Evolutionary conservation across 2,113 vertebrate genomes (phyloP), one percentile per base, ranked within the genome.

Genomic region (Mola mola): DNA sequence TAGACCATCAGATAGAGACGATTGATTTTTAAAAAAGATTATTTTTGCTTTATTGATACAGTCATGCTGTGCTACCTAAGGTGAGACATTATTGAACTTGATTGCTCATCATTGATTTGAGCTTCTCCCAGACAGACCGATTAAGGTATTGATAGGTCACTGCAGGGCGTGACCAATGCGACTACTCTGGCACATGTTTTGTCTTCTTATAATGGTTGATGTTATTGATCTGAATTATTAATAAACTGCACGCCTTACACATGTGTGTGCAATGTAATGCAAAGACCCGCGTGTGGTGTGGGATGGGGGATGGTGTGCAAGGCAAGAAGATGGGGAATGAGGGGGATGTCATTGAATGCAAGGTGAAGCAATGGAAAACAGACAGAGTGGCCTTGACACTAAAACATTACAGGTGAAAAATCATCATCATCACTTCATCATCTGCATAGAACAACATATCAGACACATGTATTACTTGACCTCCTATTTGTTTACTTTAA

Each of bases 111-210:
- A 69, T 66, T 15, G 58, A 79, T n/a, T n/a, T n/a, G n/a, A n/a
- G n/a, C n/a, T n/a, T 63, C 43, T 66, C 36, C 58, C 64, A 58
- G 60, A 72, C 55, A 47, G 29, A 81, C 50, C 58, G 82, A 83
- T 85, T 62, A 66, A 31, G 36, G 55, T 78, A 85, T 72, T 60
- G 83, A 86, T 67, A 22, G 31, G 33, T 58, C 66, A 42, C 75
- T 66, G 26, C 21, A 43, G 34, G 65, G 50, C 38, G 62, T 19
- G 17, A 38, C 34, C 44, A 42, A 13, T 28, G 46, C 44, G 50
- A 66, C 52, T 12, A 50, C 31, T 21, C 38, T 17, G 33, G 55
- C 37, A 37, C 60, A 55, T 38, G 52, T 74, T 59, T 59, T 62
- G 20, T 60, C 44, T 40, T 37, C 33, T 60, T 48, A 46, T 50